Base-by-base conservation (phyloP, 2,888 invertebrate genomes). In the Pardosa pseudoannulata region DNA sequence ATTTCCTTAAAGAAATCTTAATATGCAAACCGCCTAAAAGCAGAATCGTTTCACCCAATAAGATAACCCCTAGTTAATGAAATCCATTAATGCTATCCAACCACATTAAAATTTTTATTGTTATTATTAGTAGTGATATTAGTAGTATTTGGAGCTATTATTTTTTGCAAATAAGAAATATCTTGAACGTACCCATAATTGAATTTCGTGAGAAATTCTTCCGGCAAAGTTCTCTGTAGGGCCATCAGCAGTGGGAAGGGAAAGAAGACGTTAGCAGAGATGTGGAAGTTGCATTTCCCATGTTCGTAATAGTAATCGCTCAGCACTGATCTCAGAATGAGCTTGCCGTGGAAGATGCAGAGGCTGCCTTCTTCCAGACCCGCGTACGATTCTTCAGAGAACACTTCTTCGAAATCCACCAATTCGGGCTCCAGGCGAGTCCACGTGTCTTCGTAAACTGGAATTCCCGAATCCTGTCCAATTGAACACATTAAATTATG, bases 131-230 rank as follows among this genome's bases (percentile, higher is more conserved):
- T n/a, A n/a, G n/a, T n/a, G n/a, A n/a, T n/a, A 36, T 36, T n/a
- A n/a, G n/a, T n/a, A n/a, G n/a, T n/a, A n/a, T n/a, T n/a, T n/a
- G n/a, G n/a, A n/a, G n/a, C n/a, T n/a, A n/a, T n/a, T n/a, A n/a
- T n/a, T n/a, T n/a, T n/a, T n/a, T n/a, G n/a, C n/a, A n/a, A n/a
- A n/a, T n/a, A n/a, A n/a, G n/a, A n/a, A n/a, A n/a, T n/a, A n/a
- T n/a, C n/a, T n/a, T n/a, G n/a, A 62, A 71, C 79, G 65, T 19
- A 80, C 80, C 73, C 80, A 65, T 27, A 41, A 16, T 73, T 50
- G 23, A 80, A 80, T 27, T 80, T 72, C 32, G 28, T 23, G 1
- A 23, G 27, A 16, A 80, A 80, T 41, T 23, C n/a, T 13, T 32
- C 19, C 5, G 72, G 65, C 29, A 80, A 50, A 7, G 3, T 29